Conservation (phyloP, 2,113 vertebrate genomes). For the Patagioenas fasciata region DNA sequence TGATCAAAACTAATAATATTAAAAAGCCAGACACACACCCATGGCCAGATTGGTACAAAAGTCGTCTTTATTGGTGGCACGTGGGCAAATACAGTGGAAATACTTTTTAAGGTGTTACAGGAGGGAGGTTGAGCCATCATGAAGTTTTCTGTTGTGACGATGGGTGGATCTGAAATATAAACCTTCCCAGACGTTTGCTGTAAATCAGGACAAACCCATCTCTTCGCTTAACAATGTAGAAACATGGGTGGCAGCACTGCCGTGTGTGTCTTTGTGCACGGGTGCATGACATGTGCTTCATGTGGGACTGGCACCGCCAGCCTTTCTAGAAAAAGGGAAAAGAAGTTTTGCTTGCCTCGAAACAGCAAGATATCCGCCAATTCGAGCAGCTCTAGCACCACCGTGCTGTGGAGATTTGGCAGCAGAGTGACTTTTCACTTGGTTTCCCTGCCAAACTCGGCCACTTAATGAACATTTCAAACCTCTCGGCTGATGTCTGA, state of each 20-base stretch:
- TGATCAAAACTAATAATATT: neutral
- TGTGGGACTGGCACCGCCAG: neutral
- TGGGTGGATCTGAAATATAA: constrained; percentile 11
- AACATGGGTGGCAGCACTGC: neutral
- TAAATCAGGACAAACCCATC: neutral
- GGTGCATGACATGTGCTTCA: neutral
- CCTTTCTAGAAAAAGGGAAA: neutral
- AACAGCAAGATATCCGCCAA: neutral
- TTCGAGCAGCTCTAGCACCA: constrained; percentile 45
- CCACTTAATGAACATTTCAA: constrained; percentile 26
- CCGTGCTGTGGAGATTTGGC: constrained; percentile 47
- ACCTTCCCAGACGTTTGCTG: neutral
- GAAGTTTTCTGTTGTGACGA: neutral
- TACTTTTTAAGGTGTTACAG: neutral
- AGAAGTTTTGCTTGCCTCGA: neutral
- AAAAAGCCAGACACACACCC: neutral
- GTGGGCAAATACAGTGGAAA: neutral
- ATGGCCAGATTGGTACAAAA: neutral
- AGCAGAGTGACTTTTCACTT: constrained; percentile 12
- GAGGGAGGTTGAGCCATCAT: neutral
- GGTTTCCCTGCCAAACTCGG: constrained; percentile 11
- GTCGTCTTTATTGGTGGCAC: neutral
- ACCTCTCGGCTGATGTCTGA: neutral
- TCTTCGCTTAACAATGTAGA: neutral
- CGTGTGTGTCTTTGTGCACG: neutral